A percentile compares a stretch with the other conserved stretches of the same genome.
Conservation (phyloP, 2,797 vertebrate species). For the Pogoniulus pusillus region DNA sequence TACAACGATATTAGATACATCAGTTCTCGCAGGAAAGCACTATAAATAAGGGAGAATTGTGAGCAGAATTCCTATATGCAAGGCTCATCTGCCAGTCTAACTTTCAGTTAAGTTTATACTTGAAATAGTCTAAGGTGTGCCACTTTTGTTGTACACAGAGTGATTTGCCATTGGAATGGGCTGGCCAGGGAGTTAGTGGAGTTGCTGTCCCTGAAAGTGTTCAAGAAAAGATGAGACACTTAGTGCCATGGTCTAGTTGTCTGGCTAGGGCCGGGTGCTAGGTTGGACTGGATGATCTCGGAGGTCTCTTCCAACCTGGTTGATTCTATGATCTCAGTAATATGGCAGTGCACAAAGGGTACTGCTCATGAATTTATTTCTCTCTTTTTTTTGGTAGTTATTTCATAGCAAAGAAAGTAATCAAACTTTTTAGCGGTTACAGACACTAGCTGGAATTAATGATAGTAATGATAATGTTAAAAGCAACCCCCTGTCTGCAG, state of each 20-base stretch:
- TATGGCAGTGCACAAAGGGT: neutral
- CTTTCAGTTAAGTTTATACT: neutral
- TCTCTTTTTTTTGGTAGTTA: neutral
- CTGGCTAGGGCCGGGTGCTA: too few species aligned
- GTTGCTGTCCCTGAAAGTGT: too few species aligned
- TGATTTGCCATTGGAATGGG: too few species aligned
- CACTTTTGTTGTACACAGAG: too few species aligned
- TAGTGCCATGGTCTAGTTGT: too few species aligned
- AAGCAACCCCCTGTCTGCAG: neutral
- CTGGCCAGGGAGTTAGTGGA: too few species aligned
- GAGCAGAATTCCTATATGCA: neutral
- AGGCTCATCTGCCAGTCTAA: neutral
- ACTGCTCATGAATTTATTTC: too few species aligned
- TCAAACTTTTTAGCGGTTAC: neutral
- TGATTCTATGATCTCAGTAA: too few species aligned
- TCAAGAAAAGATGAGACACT: too few species aligned
- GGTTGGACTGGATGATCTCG: too few species aligned
- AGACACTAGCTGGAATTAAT: neutral
- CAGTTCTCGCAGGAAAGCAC: neutral
- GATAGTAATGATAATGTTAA: too few species aligned
- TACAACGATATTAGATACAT: neutral
- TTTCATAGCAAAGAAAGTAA: neutral
- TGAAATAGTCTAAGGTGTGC: neutral
- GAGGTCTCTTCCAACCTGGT: too few species aligned
- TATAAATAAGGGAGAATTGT: neutral